phyloP scores from a whole-genome alignment of 2,888 invertebrate species.

The Spisula subtruncata region DNA sequence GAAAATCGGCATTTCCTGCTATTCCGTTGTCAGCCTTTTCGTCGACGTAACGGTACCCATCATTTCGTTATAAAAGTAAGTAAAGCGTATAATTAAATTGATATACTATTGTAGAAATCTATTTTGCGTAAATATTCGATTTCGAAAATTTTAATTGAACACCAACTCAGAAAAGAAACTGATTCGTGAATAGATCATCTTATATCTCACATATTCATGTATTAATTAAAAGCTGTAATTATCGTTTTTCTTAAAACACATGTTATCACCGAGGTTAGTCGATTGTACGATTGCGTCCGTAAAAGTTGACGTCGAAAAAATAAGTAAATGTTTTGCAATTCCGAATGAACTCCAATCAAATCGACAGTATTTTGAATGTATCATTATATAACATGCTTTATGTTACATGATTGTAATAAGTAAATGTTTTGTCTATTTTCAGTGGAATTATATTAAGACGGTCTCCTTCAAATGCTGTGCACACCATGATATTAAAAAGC shows the following conservation, averaged over 20 bases:
- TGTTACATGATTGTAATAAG: background rate
- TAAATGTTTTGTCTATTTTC: background rate
- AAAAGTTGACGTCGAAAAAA: background rate
- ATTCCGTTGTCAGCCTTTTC: background rate
- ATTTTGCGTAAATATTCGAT: background rate
- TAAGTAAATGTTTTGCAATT: background rate
- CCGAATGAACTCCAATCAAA: background rate
- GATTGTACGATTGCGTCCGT: constrained; percentile 1
- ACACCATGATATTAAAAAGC: background rate
- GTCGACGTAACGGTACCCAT: background rate
- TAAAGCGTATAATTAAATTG: background rate
- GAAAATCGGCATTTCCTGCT: background rate
- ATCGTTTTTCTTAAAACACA: background rate
- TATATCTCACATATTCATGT: background rate
- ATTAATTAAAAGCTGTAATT: background rate
- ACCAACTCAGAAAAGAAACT: background rate
- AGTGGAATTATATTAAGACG: background rate
- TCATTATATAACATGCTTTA: background rate
- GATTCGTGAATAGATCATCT: background rate
- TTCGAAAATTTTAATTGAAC: background rate
- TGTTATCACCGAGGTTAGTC: background rate
- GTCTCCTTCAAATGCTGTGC: background rate
- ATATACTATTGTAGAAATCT: background rate
- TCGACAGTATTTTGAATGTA: background rate
- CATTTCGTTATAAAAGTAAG: constrained; percentile 13